Evolutionary conservation across 2,888 invertebrate genomes (phyloP).

Genomic region (Rhagonycha fulva): DNA sequence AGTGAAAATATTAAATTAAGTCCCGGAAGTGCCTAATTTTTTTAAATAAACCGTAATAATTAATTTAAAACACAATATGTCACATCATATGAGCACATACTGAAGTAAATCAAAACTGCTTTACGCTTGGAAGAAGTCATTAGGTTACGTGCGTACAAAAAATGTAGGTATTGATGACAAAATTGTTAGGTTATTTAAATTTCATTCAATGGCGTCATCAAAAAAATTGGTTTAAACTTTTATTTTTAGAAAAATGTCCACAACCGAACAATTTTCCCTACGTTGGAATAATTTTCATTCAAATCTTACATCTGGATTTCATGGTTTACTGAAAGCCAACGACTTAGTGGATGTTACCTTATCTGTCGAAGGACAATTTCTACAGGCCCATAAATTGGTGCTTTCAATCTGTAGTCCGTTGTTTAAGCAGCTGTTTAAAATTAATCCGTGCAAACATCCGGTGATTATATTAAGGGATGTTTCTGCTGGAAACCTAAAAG

Average conservation of each 20-base stretch:
- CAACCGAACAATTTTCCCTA: constrained; percentile 73
- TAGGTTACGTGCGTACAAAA: neutral
- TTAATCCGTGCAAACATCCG: constrained; percentile 73
- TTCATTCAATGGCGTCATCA: constrained; percentile 24
- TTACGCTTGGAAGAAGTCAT: neutral
- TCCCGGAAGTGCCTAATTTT: neutral
- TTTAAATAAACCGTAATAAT: neutral
- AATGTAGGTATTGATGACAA: constrained; percentile 13
- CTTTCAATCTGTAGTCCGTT: constrained; percentile 80
- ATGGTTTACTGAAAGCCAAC: constrained; percentile 70
- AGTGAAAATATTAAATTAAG: neutral
- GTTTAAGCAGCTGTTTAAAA: constrained; percentile 76
- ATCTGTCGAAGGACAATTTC: constrained; percentile 76
- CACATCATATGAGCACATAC: no score
- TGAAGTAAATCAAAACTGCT: neutral
- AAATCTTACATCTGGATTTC: constrained; percentile 73
- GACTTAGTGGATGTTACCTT: constrained; percentile 79
- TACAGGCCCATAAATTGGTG: constrained; percentile 78
- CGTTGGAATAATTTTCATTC: constrained; percentile 82
- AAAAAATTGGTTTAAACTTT: constrained; percentile 6
- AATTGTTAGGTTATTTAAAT: constrained; percentile 4
- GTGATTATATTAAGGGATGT: constrained; percentile 76
- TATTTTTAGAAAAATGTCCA: constrained; percentile 46
- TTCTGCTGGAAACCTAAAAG: constrained; percentile 67
- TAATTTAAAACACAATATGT: neutral